A percentile compares a stretch with the other conserved stretches of the same genome.
phyloP scores from a whole-genome alignment of 2,797 vertebrate species.

The Chelon labrosus region DNA sequence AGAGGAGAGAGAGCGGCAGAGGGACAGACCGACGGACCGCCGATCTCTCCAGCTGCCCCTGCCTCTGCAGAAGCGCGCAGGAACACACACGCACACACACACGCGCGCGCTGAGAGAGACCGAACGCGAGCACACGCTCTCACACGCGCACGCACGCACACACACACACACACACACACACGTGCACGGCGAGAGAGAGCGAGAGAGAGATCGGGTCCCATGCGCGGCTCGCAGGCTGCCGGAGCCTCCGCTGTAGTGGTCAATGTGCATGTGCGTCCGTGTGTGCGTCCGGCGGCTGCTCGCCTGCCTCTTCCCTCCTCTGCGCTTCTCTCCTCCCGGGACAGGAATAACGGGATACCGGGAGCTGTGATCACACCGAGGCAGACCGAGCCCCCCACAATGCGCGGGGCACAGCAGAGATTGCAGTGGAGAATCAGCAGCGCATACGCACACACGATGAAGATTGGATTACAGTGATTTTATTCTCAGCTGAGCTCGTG shows the following conservation, averaged over 20 bases:
- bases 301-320: conserved; percentile 53
- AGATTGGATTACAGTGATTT: conserved; percentile 85
- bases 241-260: conserved; percentile 58
- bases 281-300: conserved; percentile 69
- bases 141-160: neutral
- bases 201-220: conserved; percentile 62
- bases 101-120: neutral
- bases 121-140: conserved; percentile 13
- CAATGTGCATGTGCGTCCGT: conserved; percentile 62
- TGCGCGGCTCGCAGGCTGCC: conserved; percentile 60
- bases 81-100: conserved; percentile 15
- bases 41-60: conserved; percentile 74
- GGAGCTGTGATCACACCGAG: conserved; percentile 62
- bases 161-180: neutral
- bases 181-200: neutral
- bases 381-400: conserved; percentile 63
- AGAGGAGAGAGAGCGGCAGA: conserved; percentile 24
- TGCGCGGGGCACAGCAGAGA: conserved; percentile 73
- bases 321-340: conserved; percentile 64
- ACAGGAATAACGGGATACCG: conserved; percentile 74
- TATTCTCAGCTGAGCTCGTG: conserved; percentile 64
- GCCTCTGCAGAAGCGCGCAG: conserved; percentile 81
- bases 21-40: conserved; percentile 49
- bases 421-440: conserved; percentile 73
- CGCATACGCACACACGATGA: conserved; percentile 65